Base-by-base conservation (phyloP, 2,888 invertebrate species). In the Heteromurus nitidus region DNA sequence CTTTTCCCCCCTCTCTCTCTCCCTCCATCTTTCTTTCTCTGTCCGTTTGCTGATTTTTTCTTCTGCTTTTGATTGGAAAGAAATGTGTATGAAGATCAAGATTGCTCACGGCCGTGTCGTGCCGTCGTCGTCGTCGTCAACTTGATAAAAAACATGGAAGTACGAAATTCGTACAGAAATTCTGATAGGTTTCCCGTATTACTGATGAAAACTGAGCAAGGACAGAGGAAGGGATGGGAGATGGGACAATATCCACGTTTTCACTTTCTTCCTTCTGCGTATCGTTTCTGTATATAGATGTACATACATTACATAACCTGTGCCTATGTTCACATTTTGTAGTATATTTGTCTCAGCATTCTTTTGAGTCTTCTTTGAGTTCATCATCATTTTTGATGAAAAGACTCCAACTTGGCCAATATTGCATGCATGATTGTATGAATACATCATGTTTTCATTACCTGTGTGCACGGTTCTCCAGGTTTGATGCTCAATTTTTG, bases 11-110 rank as follows among this genome's bases (percentile, higher is more conserved):
- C 9, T 22, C 3, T 58, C 58, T 7, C 24, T 24, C 26, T 50
- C 3, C 16, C n/a, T 50, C 50, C 22, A 3, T 24, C 26, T 50
- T 5, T 5, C n/a, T 50, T n/a, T 26, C 58, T 20, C 22, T 26
- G 65, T 44, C 50, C 67, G 67, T n/a, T n/a, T n/a, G n/a, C 30
- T 55, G 31, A 55, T 36, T 30, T 36, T 20, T 64, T 31, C 55
- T 53, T 55, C 18, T 55, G 53, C 55, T 69, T 50, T 69, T 69
- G 69, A 69, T 69, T 69, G 69, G 69, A 20, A 55, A 53, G 50
- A 68, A 68, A 68, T 50, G 18, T 44, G 65, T 24, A 31, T 28
- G 53, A 18, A 55, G 69, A 69, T 53, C 30, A 30, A 53, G 53
- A 69, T 69, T 69, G 69, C 69, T 55, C 55, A 50, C 69, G 69